A percentile compares a stretch with the other conserved stretches of the same genome.
Evolutionary conservation across 1,140 invertebrate species (phyloP).

Genomic region (Drosophila insularis): DNA sequence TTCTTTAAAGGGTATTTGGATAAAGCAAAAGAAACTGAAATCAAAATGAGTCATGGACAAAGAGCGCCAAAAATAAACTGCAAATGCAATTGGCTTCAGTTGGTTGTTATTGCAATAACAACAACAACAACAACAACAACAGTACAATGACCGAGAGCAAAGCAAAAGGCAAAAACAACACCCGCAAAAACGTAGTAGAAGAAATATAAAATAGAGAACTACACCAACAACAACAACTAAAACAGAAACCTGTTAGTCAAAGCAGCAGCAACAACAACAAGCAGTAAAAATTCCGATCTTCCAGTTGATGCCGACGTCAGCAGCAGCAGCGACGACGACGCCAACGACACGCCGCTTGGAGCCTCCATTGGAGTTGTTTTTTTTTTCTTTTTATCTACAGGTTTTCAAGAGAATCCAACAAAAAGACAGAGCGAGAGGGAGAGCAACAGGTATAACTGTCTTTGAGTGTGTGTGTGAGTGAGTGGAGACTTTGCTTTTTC

Average conservation of each 20-base stretch:
- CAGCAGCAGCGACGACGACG: constrained; percentile 17
- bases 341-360: constrained; percentile 37
- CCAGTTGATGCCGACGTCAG: constrained; percentile 51
- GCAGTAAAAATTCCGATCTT: constrained; percentile 78
- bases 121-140: constrained; percentile 36
- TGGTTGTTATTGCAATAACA: constrained; percentile 31
- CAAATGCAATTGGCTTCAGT: constrained; percentile 13
- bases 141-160: constrained; percentile 75
- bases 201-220: constrained; percentile 38
- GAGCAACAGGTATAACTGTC: constrained; percentile 71
- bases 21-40: constrained; percentile 14
- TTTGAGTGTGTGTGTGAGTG: constrained; percentile 32
- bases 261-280: constrained; percentile 45
- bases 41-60: constrained; percentile 54
- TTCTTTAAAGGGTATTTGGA: neutral
- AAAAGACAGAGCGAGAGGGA: constrained; percentile 16
- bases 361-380: constrained; percentile 46
- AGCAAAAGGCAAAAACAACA: constrained; percentile 53
- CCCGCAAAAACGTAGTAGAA: constrained; percentile 65
- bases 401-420: constrained; percentile 19
- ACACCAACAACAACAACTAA: constrained; percentile 32
- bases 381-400: constrained; percentile 19
- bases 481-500: constrained; percentile 37
- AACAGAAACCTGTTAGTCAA: constrained; percentile 53
- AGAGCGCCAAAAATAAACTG: constrained; percentile 67